Percentiles rank a stretch among this genome's conserved stretches.
Conservation (phyloP, 35 echinoderm and acorn worm genomes). For the Eucidaris tribuloides region DNA sequence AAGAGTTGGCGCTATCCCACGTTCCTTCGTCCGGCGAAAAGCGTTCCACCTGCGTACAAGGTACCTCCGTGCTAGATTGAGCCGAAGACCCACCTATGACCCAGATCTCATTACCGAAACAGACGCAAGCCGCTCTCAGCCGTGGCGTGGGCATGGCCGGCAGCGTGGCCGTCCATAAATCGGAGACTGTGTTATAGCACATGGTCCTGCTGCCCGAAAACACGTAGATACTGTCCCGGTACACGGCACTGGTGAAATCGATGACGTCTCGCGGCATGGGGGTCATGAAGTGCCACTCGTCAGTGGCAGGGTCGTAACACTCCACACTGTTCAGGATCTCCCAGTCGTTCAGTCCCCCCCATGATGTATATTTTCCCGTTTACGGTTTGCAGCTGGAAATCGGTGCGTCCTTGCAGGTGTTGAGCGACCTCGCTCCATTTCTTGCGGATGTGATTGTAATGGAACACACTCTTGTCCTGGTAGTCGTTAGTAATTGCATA, state of each 20-base stretch:
- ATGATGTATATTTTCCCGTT: constrained; percentile 50
- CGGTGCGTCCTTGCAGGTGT: constrained; percentile 51
- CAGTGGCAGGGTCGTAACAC: constrained; percentile 54
- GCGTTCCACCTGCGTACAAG: constrained; percentile 40
- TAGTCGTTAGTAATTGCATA: constrained; percentile 60
- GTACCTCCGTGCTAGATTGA: constrained; percentile 26
- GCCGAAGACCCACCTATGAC: constrained; percentile 57
- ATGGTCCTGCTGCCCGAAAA: constrained; percentile 82
- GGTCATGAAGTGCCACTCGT: constrained; percentile 66
- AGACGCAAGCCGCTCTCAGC: constrained; percentile 24
- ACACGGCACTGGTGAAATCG: constrained; percentile 47
- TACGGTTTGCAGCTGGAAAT: constrained; percentile 19
- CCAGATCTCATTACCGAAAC: constrained; percentile 53
- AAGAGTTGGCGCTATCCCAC: constrained; percentile 21
- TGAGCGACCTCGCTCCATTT: constrained; percentile 52
- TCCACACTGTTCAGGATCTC: constrained; percentile 80
- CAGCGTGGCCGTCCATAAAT: constrained; percentile 54
- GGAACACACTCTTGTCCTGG: constrained; percentile 60
- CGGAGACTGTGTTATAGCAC: constrained; percentile 52
- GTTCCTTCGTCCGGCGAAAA: constrained; percentile 27
- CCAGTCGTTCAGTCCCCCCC: constrained; percentile 74
- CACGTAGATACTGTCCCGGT: constrained; percentile 52
- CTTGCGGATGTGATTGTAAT: constrained; percentile 57
- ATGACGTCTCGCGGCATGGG: constrained; percentile 76
- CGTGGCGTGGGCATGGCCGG: constrained; percentile 65